phyloP scores from a whole-genome alignment of 1,140 invertebrate species.

The Eriocheir sinensis region DNA sequence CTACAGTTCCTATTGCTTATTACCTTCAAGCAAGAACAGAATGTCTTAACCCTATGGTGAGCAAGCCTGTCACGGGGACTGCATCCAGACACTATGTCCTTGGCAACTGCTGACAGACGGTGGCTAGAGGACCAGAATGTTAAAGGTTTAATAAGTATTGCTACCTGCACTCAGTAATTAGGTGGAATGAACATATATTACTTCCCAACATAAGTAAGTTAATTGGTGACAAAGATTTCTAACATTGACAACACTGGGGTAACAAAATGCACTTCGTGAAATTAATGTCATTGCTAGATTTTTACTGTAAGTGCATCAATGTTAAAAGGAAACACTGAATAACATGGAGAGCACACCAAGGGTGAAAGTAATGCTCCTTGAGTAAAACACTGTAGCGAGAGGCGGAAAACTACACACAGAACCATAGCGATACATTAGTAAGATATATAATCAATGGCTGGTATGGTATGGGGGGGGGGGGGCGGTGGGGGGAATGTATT shows the following conservation, averaged over 20 bases:
- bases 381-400: not conserved
- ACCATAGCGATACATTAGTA: not conserved
- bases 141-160: not conserved
- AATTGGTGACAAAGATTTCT: conserved; percentile 47
- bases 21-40: not conserved
- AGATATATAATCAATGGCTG: not conserved
- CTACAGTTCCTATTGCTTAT: not conserved
- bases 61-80: not conserved
- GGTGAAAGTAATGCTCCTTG: conserved; percentile 23
- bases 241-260: conserved; percentile 53
- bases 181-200: not conserved
- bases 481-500: not conserved
- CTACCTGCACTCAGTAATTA: not conserved
- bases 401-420: not conserved
- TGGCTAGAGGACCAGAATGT: conserved; percentile 4
- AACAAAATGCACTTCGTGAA: conserved; percentile 49
- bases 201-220: not conserved
- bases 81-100: conserved; percentile 12
- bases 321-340: conserved; percentile 21
- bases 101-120: conserved; percentile 11
- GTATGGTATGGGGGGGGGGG: not conserved
- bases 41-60: conserved; percentile 14
- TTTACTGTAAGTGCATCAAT: conserved; percentile 59
- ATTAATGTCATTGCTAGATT: conserved; percentile 33
- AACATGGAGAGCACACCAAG: conserved; percentile 41